A percentile compares a stretch with the other conserved stretches of the same genome.
Conservation (phyloP, 2,113 vertebrate species). For the Acanthisitta chloris region DNA sequence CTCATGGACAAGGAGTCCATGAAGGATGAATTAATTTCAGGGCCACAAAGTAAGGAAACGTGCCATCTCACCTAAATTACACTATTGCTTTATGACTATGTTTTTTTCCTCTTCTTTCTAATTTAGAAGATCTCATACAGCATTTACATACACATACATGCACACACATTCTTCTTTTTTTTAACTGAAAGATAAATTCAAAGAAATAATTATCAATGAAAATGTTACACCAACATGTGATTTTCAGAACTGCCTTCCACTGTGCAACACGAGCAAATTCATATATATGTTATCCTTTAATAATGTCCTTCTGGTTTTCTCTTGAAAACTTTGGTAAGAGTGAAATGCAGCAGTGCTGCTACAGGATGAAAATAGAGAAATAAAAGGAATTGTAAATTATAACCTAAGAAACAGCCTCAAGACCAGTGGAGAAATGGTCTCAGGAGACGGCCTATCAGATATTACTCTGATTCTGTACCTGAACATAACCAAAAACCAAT, state of each 20-base stretch:
- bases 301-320: neutral
- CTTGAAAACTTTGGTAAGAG: neutral
- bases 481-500: neutral
- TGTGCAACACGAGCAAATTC: neutral
- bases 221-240: neutral
- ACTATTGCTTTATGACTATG: neutral
- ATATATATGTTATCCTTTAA: neutral
- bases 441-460: neutral
- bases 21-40: neutral
- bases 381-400: neutral
- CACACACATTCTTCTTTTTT: neutral
- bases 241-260: neutral
- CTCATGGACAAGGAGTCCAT: neutral
- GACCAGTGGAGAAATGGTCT: neutral
- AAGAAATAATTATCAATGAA: neutral
- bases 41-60: neutral
- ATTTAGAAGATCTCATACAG: neutral
- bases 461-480: neutral
- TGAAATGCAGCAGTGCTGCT: neutral
- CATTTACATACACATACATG: neutral
- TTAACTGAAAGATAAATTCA: neutral
- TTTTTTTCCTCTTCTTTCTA: neutral
- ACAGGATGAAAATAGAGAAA: neutral
- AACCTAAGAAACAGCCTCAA: neutral
- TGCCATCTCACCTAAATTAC: neutral